Conservation (phyloP, 2,113 vertebrate genomes). For the Eudyptes chrysolophus region DNA sequence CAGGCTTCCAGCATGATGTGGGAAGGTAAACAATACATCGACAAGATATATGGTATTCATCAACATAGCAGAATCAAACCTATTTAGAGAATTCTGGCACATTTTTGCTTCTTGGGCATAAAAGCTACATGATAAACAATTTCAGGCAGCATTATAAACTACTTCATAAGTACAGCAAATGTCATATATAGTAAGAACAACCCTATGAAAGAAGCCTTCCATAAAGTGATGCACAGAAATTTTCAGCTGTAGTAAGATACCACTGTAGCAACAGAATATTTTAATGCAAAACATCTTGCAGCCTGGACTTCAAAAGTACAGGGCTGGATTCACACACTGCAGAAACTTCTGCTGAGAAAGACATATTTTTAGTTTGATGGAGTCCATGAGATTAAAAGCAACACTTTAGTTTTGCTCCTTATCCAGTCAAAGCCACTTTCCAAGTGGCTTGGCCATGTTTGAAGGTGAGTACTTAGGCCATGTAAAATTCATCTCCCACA, state of each 20-base stretch:
- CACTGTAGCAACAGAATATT: background rate
- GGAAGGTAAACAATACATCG: background rate
- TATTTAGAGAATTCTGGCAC: background rate
- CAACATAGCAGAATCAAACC: background rate
- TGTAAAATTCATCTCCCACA: background rate
- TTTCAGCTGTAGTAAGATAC: background rate
- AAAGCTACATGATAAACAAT: background rate
- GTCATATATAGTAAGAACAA: background rate
- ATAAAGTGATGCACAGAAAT: background rate
- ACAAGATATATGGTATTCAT: background rate
- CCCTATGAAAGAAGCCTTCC: background rate
- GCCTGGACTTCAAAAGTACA: background rate
- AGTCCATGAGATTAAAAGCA: background rate
- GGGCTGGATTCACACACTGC: background rate
- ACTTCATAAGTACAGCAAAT: background rate
- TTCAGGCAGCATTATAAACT: background rate
- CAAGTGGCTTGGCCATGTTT: background rate
- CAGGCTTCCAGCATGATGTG: background rate
- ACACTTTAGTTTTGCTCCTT: background rate
- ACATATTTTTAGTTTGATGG: background rate
- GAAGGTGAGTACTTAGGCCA: background rate
- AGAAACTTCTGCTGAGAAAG: background rate
- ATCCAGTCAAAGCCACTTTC: background rate
- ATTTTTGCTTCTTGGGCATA: background rate
- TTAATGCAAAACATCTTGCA: background rate